phyloP scores from a whole-genome alignment of 2,797 vertebrate genomes.

The Sebastes reedi region DNA sequence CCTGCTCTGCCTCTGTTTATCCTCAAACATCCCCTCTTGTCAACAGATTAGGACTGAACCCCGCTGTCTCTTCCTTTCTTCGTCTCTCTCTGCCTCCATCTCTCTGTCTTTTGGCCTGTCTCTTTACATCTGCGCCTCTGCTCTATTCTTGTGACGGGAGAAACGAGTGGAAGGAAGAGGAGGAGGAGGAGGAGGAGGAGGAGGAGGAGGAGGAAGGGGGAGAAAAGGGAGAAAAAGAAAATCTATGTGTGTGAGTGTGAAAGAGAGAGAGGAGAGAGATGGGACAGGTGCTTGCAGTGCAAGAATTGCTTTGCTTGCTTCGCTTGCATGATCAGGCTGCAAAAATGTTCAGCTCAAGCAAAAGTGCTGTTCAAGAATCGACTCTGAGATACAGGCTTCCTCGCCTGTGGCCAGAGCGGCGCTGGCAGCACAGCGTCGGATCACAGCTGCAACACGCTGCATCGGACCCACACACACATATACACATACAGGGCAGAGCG shows the following conservation, averaged over 20 bases:
- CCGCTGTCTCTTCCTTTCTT: slow-evolving; percentile 68
- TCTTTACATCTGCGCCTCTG: slow-evolving; percentile 65
- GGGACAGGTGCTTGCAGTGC: slow-evolving; percentile 74
- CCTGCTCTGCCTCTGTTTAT: slow-evolving; percentile 63
- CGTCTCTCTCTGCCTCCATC: slow-evolving; percentile 65
- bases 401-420: slow-evolving; percentile 46
- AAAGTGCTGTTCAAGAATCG: slow-evolving; percentile 65
- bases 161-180: slow-evolving; percentile 19
- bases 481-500: not conserved
- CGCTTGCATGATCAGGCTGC: slow-evolving; percentile 69
- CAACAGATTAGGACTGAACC: slow-evolving; percentile 73
- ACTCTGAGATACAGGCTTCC: slow-evolving; percentile 35
- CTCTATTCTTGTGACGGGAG: slow-evolving; percentile 54
- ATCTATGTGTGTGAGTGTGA: slow-evolving; percentile 5
- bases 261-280: not conserved
- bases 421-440: slow-evolving; percentile 31
- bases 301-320: slow-evolving; percentile 66
- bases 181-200: not conserved
- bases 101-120: slow-evolving; percentile 70
- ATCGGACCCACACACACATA: slow-evolving; percentile 17
- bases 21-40: slow-evolving; percentile 73
- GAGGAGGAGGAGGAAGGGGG: not conserved
- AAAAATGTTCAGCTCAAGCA: slow-evolving; percentile 62
- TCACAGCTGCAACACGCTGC: slow-evolving; percentile 36
- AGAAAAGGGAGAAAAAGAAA: slow-evolving; percentile 21